Evolutionary conservation across 2,888 invertebrate genomes (phyloP), one percentile per base, ranked within the genome.

Genomic region (Heteromurus nitidus): DNA sequence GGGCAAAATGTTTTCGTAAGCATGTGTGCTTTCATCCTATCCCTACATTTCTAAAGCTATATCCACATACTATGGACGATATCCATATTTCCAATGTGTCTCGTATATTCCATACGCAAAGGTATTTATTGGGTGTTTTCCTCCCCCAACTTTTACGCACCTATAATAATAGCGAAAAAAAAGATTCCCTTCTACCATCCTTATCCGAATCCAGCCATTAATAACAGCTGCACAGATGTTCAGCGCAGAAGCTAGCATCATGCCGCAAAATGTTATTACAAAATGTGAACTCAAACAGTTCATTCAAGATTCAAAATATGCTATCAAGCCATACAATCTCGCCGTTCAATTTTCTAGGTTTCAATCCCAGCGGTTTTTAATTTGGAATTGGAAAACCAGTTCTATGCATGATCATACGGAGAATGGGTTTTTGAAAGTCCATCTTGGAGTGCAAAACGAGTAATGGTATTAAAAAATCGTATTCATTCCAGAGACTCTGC

Each of bases 221-320:
- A 73, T 80, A 80, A 80, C 80, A 80, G 68, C 73, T 69, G 80
- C 80, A 62, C 80, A 80, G 80, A 80, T 80, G 80, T 80, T 73
- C 68, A n/a, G 55, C 47, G 26, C 24, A 22, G n/a, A n/a, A n/a
- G 26, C 11, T 11, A 68, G 44, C 50, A 44, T 20, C 3, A 60
- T 26, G 44, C 44, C 62, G 31, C 62, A 18, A 55, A 62, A 20
- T 30, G 18, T 30, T 31, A 62, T 31, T 18, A 58, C 31, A 30
- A 30, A 30, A 74, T 50, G 64, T 65, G 53, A 53, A 65, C 22
- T 55, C 74, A 65, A 62, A 55, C 53, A 62, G 31, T 42, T 74
- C 74, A 74, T 74, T 74, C 53, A 65, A 73, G 64, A 73, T 73
- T 73, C 53, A 50, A 30, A 42, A 64, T 65, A 22, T 31, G 36